A percentile compares a stretch with the other conserved stretches of the same genome.
Conservation (phyloP, 1,140 invertebrate species). For the Plodia interpunctella region DNA sequence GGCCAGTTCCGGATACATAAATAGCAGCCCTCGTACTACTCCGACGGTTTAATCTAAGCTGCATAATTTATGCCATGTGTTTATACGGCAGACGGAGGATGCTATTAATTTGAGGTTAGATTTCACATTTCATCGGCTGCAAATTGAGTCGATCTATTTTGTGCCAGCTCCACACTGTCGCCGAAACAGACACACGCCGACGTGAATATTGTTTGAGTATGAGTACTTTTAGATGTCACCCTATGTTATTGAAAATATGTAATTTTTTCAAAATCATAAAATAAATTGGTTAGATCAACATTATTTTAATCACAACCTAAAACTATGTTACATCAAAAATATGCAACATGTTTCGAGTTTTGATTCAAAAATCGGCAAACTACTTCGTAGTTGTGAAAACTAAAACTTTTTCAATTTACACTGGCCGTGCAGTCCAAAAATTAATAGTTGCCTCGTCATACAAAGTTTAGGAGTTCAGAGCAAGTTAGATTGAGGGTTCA, state of each 20-base stretch:
- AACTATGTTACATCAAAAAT: too few relatives aligned
- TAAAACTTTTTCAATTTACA: slow-evolving; percentile 6
- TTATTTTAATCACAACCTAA: too few relatives aligned
- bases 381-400: neutral
- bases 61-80: slow-evolving; percentile 7
- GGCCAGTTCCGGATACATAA: too few relatives aligned
- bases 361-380: neutral
- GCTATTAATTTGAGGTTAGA: slow-evolving; percentile 1
- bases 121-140: neutral
- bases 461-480: neutral
- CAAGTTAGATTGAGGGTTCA: neutral
- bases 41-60: neutral
- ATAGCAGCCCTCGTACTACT: too few relatives aligned
- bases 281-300: too few relatives aligned
- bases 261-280: too few relatives aligned
- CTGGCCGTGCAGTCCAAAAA: neutral
- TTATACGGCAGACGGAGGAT: neutral
- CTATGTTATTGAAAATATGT: too few relatives aligned
- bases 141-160: neutral
- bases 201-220: too few relatives aligned
- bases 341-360: too few relatives aligned
- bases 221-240: too few relatives aligned
- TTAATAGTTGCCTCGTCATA: neutral
- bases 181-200: too few relatives aligned
- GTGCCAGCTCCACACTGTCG: too few relatives aligned